phyloP scores from a whole-genome alignment of 2,113 vertebrate genomes.

The Oreochromis spilurus region DNA sequence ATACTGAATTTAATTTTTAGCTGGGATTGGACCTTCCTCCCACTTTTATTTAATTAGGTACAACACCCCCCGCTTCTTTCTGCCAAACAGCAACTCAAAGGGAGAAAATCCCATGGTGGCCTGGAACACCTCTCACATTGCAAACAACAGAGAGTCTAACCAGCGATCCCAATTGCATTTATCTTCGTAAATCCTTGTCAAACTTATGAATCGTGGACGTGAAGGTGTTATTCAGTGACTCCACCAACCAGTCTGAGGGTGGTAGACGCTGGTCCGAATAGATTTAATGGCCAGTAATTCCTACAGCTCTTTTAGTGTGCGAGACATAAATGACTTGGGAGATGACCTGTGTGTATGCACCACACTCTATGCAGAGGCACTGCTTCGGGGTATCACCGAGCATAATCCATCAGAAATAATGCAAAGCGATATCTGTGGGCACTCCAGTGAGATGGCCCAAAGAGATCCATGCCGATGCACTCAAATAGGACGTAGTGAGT shows the following conservation, averaged over 20 bases:
- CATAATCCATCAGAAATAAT: neutral
- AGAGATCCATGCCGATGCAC: neutral
- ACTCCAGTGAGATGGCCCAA: neutral
- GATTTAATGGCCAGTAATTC: neutral
- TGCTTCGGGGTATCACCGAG: neutral
- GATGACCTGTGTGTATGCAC: neutral
- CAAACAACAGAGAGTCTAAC: neutral
- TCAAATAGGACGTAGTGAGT: neutral
- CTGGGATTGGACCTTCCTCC: neutral
- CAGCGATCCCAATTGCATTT: fast-evolving
- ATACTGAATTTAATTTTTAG: neutral
- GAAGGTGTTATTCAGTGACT: neutral
- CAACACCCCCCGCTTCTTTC: neutral
- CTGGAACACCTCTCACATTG: neutral
- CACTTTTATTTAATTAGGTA: neutral
- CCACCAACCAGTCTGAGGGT: neutral
- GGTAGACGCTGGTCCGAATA: neutral
- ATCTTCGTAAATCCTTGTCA: neutral
- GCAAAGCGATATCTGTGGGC: neutral
- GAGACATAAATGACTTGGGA: neutral
- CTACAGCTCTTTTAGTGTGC: neutral
- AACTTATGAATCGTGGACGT: fast-evolving
- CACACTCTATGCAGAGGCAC: neutral
- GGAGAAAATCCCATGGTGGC: neutral
- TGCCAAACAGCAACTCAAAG: neutral